These are phyloP conservation scores for Ptilodon capucinus DNA, from an alignment of 2,888 invertebrate genomes.

Conservation along the genomic window DNA sequence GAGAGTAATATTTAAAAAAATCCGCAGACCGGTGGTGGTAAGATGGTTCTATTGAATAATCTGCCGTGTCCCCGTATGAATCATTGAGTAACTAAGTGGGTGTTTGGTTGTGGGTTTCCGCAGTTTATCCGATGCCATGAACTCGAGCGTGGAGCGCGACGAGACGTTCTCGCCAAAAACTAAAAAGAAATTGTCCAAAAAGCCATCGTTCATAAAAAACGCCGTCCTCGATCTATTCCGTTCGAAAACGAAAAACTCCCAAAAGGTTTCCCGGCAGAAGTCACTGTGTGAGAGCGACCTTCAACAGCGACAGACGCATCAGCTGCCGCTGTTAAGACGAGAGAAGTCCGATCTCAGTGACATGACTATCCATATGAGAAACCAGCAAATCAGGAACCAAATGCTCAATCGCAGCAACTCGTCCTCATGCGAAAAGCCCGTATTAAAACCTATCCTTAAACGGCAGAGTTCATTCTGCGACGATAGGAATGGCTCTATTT, in stretches of 20 bases:
- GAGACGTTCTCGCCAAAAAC: conserved; percentile 80
- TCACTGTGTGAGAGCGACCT: conserved; percentile 77
- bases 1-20: no score
- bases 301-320: conserved; percentile 63
- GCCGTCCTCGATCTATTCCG: conserved; percentile 80
- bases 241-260: conserved; percentile 76
- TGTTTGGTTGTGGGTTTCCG: conserved; percentile 81
- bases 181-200: conserved; percentile 82
- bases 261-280: conserved; percentile 78
- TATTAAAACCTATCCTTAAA: conserved; percentile 74
- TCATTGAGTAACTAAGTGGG: conserved; percentile 79
- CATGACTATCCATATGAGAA: conserved; percentile 69
- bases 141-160: conserved; percentile 78
- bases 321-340: conserved; percentile 67
- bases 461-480: conserved; percentile 79
- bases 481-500: conserved; percentile 71
- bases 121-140: conserved; percentile 79
- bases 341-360: conserved; percentile 76
- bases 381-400: conserved; percentile 71
- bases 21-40: no score
- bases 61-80: conserved; percentile 58
- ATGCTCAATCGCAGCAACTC: conserved; percentile 79
- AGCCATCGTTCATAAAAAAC: conserved; percentile 80
- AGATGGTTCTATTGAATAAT: conserved; percentile 55
- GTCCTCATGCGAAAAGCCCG: conserved; percentile 75